Percentiles rank a stretch among this genome's conserved stretches.
These are phyloP conservation scores for Zelostemma sp. DNA, from an alignment of 1,140 invertebrate species.

Conservation along the genomic window DNA sequence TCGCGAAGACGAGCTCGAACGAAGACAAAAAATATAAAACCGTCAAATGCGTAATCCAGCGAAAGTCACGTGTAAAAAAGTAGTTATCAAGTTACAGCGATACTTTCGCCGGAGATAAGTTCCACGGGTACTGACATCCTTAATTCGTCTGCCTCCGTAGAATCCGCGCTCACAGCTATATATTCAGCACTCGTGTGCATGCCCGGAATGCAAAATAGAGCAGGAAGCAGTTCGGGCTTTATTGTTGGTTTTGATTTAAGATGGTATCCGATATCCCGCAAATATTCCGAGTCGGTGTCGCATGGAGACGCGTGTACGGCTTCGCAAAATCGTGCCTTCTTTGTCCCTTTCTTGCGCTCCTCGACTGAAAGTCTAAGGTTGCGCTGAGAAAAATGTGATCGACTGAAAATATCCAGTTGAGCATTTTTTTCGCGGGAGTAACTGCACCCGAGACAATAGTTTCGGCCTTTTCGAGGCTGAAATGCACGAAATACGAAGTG, in stretches of 20 bases:
- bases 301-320: slow-evolving; percentile 32
- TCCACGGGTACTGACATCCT: slow-evolving; percentile 18
- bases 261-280: slow-evolving; percentile 39
- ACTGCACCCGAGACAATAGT: no score
- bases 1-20: no score
- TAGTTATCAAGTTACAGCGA: slow-evolving; percentile 14
- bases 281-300: slow-evolving; percentile 38
- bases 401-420: no score
- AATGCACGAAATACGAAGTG: no score
- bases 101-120: slow-evolving; percentile 31
- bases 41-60: neutral
- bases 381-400: no score
- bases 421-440: no score
- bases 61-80: neutral
- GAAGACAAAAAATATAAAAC: slow-evolving; percentile 13
- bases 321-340: slow-evolving; percentile 32
- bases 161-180: slow-evolving; percentile 8
- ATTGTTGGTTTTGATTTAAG: slow-evolving; percentile 50
- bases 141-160: neutral
- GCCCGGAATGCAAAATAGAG: slow-evolving; percentile 35
- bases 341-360: slow-evolving; percentile 29
- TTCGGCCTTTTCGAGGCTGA: no score
- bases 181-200: slow-evolving; percentile 28
- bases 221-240: slow-evolving; percentile 38
- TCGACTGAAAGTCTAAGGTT: slow-evolving; percentile 38